Evolutionary conservation across 2,888 invertebrate species (phyloP).

Genomic region (Pseudolycoriella hygida): DNA sequence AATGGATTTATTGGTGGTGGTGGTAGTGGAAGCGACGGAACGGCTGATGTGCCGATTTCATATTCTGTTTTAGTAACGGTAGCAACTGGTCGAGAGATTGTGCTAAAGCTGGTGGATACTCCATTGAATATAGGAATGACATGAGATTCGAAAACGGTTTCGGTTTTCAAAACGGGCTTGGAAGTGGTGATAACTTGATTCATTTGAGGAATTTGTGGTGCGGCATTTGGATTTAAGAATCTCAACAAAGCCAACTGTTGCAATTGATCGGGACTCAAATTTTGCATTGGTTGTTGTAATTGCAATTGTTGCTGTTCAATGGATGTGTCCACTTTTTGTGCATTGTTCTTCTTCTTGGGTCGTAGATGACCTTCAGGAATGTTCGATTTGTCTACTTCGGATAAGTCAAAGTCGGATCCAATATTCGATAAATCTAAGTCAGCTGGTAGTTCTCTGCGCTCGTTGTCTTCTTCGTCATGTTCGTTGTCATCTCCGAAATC

Average conservation of each 20-base stretch:
- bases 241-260: conserved; percentile 58
- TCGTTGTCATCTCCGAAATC: conserved; percentile 72
- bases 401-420: conserved; percentile 52
- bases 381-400: conserved; percentile 48
- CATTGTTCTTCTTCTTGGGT: conserved; percentile 10
- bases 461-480: conserved; percentile 33
- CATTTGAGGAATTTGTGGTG: conserved; percentile 41
- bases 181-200: conserved; percentile 64
- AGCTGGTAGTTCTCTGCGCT: conserved; percentile 34
- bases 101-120: conserved; percentile 55
- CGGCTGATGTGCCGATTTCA: conserved; percentile 55
- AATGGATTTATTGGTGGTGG: conserved; percentile 19
- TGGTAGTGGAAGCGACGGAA: conserved; percentile 39
- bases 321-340: conserved; percentile 10
- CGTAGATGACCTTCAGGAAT: conserved; percentile 33
- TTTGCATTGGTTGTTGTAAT: conserved; percentile 2
- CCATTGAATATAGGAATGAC: conserved; percentile 63
- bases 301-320: conserved; percentile 22
- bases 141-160: conserved; percentile 68
- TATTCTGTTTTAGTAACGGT: conserved; percentile 65
- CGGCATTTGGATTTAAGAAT: conserved; percentile 48
- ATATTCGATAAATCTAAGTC: conserved; percentile 55
- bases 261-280: conserved; percentile 48
- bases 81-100: conserved; percentile 59
- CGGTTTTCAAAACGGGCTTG: conserved; percentile 53